These are phyloP conservation scores for Periophthalmus modestus DNA, from an alignment of 2,113 vertebrate species.

Conservation along the genomic window DNA sequence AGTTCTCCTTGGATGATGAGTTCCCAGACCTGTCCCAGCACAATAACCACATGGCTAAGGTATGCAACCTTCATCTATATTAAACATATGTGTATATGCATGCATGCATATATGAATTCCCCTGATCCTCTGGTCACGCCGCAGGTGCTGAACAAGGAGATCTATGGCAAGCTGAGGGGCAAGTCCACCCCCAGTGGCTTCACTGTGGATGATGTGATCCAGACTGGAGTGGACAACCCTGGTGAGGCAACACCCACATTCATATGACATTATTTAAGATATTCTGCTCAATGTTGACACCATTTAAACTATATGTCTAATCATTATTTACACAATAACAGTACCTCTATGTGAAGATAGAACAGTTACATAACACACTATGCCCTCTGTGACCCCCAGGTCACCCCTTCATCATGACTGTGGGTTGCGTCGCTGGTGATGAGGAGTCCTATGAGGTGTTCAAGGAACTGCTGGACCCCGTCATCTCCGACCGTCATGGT, in stretches of 20 bases:
- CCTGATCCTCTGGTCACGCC: background rate
- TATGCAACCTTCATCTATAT: conserved; percentile 9
- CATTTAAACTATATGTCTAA: too few species aligned
- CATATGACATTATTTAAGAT: background rate
- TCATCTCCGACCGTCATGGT: conserved; percentile 90
- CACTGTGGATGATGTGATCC: conserved; percentile 89
- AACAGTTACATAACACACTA: background rate
- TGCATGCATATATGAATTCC: background rate
- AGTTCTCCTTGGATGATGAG: conserved; percentile 84
- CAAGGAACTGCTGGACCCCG: conserved; percentile 88
- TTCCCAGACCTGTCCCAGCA: conserved; percentile 85
- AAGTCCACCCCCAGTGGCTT: conserved; percentile 92
- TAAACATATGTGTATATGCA: background rate
- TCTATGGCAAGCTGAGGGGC: conserved; percentile 85
- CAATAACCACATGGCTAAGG: conserved; percentile 97
- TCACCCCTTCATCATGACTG: conserved; percentile 96
- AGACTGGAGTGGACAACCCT: conserved; percentile 94
- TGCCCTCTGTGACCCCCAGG: conserved; percentile 64
- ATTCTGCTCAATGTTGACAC: too few species aligned
- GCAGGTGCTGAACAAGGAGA: conserved; percentile 76
- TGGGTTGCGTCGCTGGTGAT: conserved; percentile 90
- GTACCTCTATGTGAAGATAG: background rate
- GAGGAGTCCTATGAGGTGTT: conserved; percentile 88
- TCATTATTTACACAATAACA: too few species aligned
- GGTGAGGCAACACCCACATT: conserved; percentile 70